Conservation (phyloP, 1,140 invertebrate species). For the Panulirus ornatus region DNA sequence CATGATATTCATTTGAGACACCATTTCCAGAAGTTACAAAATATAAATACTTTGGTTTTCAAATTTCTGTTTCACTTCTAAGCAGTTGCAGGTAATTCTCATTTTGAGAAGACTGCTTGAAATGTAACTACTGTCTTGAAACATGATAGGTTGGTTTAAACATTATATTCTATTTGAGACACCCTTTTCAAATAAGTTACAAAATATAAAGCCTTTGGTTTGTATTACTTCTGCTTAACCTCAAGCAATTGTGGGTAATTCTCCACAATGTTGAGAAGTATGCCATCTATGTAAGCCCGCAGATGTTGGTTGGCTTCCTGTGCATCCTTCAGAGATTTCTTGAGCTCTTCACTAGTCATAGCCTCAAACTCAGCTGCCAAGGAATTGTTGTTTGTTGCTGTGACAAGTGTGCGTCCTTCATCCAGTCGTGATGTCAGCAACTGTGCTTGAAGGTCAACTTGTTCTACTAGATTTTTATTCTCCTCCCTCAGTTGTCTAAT, state of each 20-base stretch:
- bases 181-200: neutral
- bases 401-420: conserved; percentile 90
- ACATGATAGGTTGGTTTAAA: neutral
- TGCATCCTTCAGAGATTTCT: conserved; percentile 92
- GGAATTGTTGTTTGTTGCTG: conserved; percentile 82
- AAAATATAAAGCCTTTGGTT: conserved; percentile 18
- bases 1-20: too few relatives aligned
- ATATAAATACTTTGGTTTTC: too few relatives aligned
- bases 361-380: conserved; percentile 94
- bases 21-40: too few relatives aligned
- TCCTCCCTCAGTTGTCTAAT: conserved; percentile 82
- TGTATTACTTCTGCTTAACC: conserved; percentile 82
- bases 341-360: conserved; percentile 94
- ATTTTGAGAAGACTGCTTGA: too few relatives aligned
- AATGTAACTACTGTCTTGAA: neutral
- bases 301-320: conserved; percentile 95
- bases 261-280: conserved; percentile 95
- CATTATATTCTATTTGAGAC: neutral
- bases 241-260: conserved; percentile 96
- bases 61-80: too few relatives aligned
- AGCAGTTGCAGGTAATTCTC: too few relatives aligned
- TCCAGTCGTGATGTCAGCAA: conserved; percentile 90
- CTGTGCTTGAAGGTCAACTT: conserved; percentile 91
- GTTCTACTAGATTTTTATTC: conserved; percentile 84
- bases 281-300: conserved; percentile 95